These are phyloP conservation scores for Lanius collurio DNA, from an alignment of 2,113 vertebrate genomes.

Conservation along the genomic window DNA sequence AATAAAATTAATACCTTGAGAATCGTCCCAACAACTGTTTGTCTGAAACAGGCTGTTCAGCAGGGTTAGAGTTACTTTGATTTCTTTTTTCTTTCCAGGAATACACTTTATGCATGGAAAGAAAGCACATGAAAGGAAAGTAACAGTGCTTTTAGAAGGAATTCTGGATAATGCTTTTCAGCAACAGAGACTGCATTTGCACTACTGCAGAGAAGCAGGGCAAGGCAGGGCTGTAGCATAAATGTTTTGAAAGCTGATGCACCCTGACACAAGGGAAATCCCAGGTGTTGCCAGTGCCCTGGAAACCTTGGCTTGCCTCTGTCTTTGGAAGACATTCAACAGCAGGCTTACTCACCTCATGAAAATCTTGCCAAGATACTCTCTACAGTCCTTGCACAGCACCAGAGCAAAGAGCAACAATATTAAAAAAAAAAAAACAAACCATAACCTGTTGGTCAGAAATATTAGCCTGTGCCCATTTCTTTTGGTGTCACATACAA, in stretches of 20 bases:
- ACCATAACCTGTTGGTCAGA: not conserved
- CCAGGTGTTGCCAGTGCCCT: not conserved
- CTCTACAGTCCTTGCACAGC: not conserved
- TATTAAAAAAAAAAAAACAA: not conserved
- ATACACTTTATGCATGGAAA: not conserved
- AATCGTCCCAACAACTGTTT: not conserved
- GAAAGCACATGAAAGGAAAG: not conserved
- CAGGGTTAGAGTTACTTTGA: not conserved
- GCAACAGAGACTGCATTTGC: not conserved
- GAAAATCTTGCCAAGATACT: not conserved
- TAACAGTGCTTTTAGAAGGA: not conserved
- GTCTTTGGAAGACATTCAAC: not conserved
- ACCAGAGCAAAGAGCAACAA: not conserved
- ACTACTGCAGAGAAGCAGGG: not conserved
- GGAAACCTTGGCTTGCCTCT: not conserved
- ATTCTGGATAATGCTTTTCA: not conserved
- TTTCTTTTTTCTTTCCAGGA: not conserved
- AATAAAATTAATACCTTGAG: not conserved
- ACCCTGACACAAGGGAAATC: not conserved
- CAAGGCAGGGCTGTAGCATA: not conserved
- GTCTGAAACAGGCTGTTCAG: not conserved
- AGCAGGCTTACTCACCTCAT: not conserved
- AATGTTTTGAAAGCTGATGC: not conserved
- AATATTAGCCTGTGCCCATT: not conserved
- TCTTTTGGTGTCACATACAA: not conserved